These are phyloP conservation scores for Acleris sparsana DNA, from an alignment of 2,888 invertebrate genomes.

Conservation along the genomic window DNA sequence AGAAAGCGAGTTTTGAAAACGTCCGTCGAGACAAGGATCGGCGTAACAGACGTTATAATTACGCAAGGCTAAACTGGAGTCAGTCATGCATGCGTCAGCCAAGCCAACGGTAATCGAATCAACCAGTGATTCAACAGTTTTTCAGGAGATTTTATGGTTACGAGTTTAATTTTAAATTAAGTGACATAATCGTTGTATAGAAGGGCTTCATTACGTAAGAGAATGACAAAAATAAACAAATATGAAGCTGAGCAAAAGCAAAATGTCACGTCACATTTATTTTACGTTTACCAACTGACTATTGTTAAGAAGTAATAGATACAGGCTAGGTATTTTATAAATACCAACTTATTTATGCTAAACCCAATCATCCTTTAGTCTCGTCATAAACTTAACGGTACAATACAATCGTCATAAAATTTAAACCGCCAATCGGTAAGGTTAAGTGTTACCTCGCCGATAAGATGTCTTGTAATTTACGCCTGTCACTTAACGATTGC, in stretches of 20 bases:
- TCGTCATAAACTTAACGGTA: too few species aligned
- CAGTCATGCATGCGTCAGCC: conserved; percentile 43
- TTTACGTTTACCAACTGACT: too few species aligned
- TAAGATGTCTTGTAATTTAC: conserved; percentile 4
- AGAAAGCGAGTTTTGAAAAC: conserved; percentile 44
- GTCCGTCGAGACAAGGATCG: conserved; percentile 29
- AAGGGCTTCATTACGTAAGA: too few species aligned
- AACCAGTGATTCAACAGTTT: conserved; percentile 10
- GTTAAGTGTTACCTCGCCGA: not conserved
- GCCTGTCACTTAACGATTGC: conserved; percentile 13
- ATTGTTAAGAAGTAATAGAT: too few species aligned
- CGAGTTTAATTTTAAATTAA: not conserved
- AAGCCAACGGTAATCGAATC: conserved; percentile 41
- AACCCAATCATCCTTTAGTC: too few species aligned
- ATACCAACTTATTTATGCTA: too few species aligned
- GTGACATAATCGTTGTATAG: not conserved
- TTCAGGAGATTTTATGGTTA: conserved; percentile 7
- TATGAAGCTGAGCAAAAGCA: too few species aligned
- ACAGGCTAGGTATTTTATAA: too few species aligned
- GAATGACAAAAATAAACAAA: too few species aligned
- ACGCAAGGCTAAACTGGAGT: conserved; percentile 44
- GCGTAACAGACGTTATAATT: conserved; percentile 32
- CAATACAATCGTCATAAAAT: too few species aligned
- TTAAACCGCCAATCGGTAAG: too few species aligned
- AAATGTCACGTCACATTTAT: too few species aligned